Percentiles rank a stretch among this genome's conserved stretches.
Conservation (phyloP, 2,113 vertebrate genomes). For the Sciurus niger region DNA sequence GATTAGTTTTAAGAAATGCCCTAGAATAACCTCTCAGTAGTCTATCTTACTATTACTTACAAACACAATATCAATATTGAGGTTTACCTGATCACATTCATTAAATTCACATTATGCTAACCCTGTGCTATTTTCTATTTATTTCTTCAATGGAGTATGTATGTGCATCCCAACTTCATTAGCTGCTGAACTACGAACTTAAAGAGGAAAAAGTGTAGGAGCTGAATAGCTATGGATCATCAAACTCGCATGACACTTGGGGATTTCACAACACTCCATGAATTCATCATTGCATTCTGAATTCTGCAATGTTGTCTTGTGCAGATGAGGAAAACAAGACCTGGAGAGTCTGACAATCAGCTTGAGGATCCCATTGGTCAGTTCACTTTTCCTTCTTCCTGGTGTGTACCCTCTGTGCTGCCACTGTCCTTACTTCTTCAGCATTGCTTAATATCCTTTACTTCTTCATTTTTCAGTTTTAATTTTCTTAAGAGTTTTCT, state of each 20-base stretch:
- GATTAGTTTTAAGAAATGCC: background rate
- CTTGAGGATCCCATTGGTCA: accelerated
- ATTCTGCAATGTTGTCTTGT: too few relatives aligned
- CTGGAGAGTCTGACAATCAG: too few relatives aligned
- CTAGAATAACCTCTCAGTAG: background rate
- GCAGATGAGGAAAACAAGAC: background rate
- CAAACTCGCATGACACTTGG: too few relatives aligned
- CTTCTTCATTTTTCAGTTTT: background rate
- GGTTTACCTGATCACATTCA: background rate
- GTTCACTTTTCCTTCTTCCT: background rate
- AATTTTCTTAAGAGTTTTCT: background rate
- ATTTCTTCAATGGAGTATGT: background rate
- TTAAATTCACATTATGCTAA: background rate
- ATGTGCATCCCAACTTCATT: background rate
- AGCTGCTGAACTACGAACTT: background rate
- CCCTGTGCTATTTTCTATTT: background rate
- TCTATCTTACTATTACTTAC: background rate
- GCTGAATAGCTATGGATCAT: background rate
- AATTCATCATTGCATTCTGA: background rate
- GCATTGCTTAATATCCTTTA: background rate
- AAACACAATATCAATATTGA: background rate
- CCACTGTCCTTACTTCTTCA: background rate
- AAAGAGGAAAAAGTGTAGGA: background rate
- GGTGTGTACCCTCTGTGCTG: accelerated
- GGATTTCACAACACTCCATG: background rate